These are phyloP conservation scores for Anadara kagoshimensis DNA, from an alignment of 1,140 invertebrate species.

Conservation along the genomic window DNA sequence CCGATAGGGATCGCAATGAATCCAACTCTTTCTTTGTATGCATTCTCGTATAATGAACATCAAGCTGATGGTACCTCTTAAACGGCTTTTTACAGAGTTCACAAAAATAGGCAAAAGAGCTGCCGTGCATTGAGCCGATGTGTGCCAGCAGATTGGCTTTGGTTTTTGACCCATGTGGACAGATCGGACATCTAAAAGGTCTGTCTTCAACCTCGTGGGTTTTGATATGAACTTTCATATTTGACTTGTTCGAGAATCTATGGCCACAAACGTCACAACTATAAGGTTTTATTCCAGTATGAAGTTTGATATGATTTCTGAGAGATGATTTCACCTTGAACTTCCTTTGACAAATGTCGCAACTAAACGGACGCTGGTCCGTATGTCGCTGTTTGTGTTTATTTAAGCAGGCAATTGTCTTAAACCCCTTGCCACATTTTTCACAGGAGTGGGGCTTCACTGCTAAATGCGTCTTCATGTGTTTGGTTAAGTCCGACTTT, in stretches of 20 bases:
- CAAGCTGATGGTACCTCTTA: slow-evolving; percentile 48
- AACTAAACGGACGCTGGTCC: slow-evolving; percentile 45
- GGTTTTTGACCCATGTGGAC: slow-evolving; percentile 48
- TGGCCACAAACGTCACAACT: slow-evolving; percentile 48
- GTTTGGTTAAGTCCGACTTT: slow-evolving; percentile 55
- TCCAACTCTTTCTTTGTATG: slow-evolving; percentile 40
- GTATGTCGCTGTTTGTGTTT: slow-evolving; percentile 48
- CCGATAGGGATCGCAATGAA: slow-evolving; percentile 1
- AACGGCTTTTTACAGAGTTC: slow-evolving; percentile 58
- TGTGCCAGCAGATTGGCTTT: slow-evolving; percentile 51
- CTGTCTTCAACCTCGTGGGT: slow-evolving; percentile 46
- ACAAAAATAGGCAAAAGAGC: slow-evolving; percentile 55
- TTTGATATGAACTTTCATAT: slow-evolving; percentile 49
- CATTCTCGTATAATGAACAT: slow-evolving; percentile 49
- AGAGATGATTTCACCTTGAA: slow-evolving; percentile 51
- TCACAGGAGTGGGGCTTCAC: slow-evolving; percentile 4
- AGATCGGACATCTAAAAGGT: slow-evolving; percentile 52
- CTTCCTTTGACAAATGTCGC: slow-evolving; percentile 45
- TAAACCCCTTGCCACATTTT: slow-evolving; percentile 54
- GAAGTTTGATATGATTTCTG: slow-evolving; percentile 47
- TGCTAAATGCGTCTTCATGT: slow-evolving; percentile 42
- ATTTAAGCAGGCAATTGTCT: slow-evolving; percentile 33
- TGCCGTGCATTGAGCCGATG: slow-evolving; percentile 53
- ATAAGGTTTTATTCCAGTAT: slow-evolving; percentile 49
- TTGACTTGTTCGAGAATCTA: slow-evolving; percentile 42